These are phyloP conservation scores for Amblyopsis rosae DNA, from an alignment of 2,113 vertebrate species.

Conservation along the genomic window DNA sequence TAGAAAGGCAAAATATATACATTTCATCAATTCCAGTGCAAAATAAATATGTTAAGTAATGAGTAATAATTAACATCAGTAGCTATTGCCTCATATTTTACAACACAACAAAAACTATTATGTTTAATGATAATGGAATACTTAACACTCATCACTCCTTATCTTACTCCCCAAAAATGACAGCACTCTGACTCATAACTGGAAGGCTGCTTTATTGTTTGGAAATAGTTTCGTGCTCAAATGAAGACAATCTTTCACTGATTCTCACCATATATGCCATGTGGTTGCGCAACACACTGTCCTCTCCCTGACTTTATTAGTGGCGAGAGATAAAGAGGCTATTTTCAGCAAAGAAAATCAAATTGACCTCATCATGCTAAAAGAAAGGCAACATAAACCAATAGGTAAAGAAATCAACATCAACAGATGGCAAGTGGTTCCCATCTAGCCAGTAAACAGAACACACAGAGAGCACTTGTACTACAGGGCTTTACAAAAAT, in stretches of 20 bases:
- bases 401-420: constrained; percentile 71
- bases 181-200: constrained; percentile 72
- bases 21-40: background rate
- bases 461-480: constrained; percentile 68
- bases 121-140: background rate
- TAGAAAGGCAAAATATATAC: too few relatives aligned
- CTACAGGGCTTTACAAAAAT: constrained; percentile 61
- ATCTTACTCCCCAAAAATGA: constrained; percentile 50
- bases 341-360: constrained; percentile 73
- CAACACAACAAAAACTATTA: too few relatives aligned
- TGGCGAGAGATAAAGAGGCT: constrained; percentile 74
- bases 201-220: constrained; percentile 87
- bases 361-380: constrained; percentile 78
- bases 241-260: constrained; percentile 82
- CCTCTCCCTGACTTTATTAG: constrained; percentile 74
- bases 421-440: constrained; percentile 75
- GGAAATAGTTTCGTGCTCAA: constrained; percentile 86
- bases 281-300: constrained; percentile 80
- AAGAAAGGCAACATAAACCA: constrained; percentile 71
- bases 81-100: too few relatives aligned
- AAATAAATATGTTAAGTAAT: background rate
- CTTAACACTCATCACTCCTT: background rate
- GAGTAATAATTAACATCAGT: too few relatives aligned
- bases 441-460: constrained; percentile 61
- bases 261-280: constrained; percentile 74